These are phyloP conservation scores for Camelus dromedarius DNA, from an alignment of 2,113 vertebrate genomes.

Conservation along the genomic window DNA sequence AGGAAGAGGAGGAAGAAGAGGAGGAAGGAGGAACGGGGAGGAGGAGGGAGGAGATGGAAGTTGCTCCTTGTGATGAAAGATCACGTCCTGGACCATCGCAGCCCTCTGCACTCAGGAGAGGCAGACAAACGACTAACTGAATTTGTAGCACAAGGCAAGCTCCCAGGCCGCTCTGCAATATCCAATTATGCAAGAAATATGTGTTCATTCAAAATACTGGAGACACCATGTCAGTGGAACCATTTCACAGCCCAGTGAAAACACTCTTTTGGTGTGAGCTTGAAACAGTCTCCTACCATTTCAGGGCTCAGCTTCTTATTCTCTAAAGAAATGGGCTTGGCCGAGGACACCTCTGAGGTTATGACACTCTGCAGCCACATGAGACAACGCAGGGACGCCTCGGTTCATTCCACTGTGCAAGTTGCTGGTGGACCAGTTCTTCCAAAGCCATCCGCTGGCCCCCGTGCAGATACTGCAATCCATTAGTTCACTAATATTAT, in stretches of 20 bases:
- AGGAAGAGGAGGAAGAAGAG: neutral
- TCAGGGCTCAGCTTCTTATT: neutral
- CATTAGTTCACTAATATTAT: conserved; percentile 46
- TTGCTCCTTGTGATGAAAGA: neutral
- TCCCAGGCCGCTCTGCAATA: neutral
- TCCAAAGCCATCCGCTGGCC: neutral
- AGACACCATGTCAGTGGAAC: too few species aligned
- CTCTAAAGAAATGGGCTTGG: neutral
- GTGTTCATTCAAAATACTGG: neutral
- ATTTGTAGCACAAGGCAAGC: fast-evolving
- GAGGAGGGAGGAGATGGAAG: neutral
- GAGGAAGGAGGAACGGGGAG: neutral
- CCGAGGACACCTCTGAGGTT: neutral
- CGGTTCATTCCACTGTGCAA: fast-evolving
- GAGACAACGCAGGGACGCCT: neutral
- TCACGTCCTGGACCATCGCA: fast-evolving
- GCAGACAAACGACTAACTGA: fast-evolving
- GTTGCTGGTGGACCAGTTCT: neutral
- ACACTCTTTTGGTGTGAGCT: neutral
- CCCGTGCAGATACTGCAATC: neutral
- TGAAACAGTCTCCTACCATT: neutral
- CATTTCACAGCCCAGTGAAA: neutral
- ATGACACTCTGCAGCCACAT: fast-evolving
- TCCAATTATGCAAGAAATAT: neutral
- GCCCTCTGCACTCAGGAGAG: neutral